Evolutionary conservation across 1,140 invertebrate genomes (phyloP).

Genomic region (Centruroides vittatus): DNA sequence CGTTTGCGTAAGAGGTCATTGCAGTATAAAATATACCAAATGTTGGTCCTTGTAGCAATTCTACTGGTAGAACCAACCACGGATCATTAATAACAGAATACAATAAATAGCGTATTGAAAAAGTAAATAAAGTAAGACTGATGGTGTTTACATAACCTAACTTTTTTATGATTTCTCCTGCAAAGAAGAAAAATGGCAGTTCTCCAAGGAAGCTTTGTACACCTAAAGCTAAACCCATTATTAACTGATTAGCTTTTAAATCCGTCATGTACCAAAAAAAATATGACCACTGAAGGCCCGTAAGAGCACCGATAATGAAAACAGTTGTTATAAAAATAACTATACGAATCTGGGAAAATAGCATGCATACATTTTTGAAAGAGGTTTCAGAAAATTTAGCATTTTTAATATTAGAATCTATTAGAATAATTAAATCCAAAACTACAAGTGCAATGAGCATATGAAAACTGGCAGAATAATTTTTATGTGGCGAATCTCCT

Average conservation of each 20-base stretch:
- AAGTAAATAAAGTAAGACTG: slow-evolving; percentile 51
- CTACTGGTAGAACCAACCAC: slow-evolving; percentile 64
- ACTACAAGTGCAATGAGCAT: slow-evolving; percentile 38
- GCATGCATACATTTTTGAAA: slow-evolving; percentile 36
- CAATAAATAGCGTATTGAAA: slow-evolving; percentile 56
- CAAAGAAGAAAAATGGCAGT: slow-evolving; percentile 73
- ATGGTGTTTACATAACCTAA: slow-evolving; percentile 46
- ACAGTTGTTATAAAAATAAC: slow-evolving; percentile 59
- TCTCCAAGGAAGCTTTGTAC: slow-evolving; percentile 77
- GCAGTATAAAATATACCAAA: slow-evolving; percentile 75
- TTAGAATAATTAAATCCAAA: slow-evolving; percentile 35
- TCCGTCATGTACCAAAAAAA: slow-evolving; percentile 34
- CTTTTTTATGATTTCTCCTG: slow-evolving; percentile 60
- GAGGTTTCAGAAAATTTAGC: slow-evolving; percentile 12
- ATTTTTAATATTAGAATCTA: slow-evolving; percentile 8
- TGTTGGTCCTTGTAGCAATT: slow-evolving; percentile 70
- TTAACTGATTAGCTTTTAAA: slow-evolving; percentile 36
- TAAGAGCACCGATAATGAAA: slow-evolving; percentile 64
- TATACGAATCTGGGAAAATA: slow-evolving; percentile 46
- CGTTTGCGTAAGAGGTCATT: slow-evolving; percentile 75
- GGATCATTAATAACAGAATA: slow-evolving; percentile 60
- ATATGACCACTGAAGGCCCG: slow-evolving; percentile 76
- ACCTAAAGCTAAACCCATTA: slow-evolving; percentile 61
- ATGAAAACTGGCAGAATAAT: slow-evolving; percentile 47
- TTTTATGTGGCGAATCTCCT: slow-evolving; percentile 44